Conservation (phyloP, 2,797 vertebrate genomes). For the Ceryle rudis region DNA sequence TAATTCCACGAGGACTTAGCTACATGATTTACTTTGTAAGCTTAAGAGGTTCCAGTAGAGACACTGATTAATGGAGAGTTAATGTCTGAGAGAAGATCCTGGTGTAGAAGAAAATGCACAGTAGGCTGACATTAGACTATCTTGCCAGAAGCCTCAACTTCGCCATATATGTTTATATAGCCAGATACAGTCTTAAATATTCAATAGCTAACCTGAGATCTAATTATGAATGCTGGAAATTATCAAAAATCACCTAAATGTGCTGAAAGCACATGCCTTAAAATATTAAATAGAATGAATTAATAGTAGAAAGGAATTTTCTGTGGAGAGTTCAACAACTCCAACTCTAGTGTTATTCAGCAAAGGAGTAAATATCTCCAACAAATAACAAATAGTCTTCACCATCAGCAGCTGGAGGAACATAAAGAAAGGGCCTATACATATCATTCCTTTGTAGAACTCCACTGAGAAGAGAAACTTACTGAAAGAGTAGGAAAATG, state of each 20-base stretch:
- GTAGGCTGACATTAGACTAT: background rate
- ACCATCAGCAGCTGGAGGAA: background rate
- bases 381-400: background rate
- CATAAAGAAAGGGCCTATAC: background rate
- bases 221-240: background rate
- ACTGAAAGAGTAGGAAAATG: background rate
- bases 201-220: background rate
- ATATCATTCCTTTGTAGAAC: background rate
- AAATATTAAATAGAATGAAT: background rate
- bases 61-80: background rate
- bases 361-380: background rate
- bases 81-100: background rate
- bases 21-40: background rate
- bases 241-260: background rate
- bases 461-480: background rate
- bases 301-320: background rate
- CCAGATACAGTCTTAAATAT: background rate
- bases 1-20: background rate
- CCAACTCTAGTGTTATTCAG: background rate
- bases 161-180: background rate
- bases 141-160: background rate
- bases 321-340: background rate
- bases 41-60: background rate
- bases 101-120: background rate
- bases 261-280: background rate